These are phyloP conservation scores for Rhabditoides inermis DNA, from an alignment of 2,888 invertebrate species.

Conservation along the genomic window DNA sequence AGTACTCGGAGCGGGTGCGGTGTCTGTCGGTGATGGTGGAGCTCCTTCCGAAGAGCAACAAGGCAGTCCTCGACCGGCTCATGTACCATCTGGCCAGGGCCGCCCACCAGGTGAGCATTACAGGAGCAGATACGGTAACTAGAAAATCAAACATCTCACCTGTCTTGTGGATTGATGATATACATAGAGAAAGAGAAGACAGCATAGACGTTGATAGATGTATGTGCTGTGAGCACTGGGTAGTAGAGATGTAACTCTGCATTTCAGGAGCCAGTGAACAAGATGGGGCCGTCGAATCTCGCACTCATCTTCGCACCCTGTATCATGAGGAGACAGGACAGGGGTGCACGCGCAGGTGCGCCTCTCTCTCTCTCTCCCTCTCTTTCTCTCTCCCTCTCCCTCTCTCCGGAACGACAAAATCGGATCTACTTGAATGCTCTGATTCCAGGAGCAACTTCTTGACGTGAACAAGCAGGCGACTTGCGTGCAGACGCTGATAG, in stretches of 20 bases:
- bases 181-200: too few species aligned
- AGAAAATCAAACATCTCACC: neutral
- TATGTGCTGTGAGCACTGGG: too few species aligned
- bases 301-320: constrained; percentile 92
- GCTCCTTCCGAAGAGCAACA: constrained; percentile 78
- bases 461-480: constrained; percentile 68
- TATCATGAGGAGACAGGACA: constrained; percentile 76
- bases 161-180: neutral
- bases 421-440: too few species aligned
- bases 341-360: constrained; percentile 61
- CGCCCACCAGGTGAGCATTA: constrained; percentile 35
- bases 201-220: too few species aligned
- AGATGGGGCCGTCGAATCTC: constrained; percentile 81
- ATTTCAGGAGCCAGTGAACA: constrained; percentile 72
- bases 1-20: constrained; percentile 72
- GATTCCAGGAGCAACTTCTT: constrained; percentile 66
- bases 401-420: too few species aligned
- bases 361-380: neutral
- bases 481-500: constrained; percentile 80
- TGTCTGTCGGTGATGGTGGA: constrained; percentile 78
- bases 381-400: too few species aligned
- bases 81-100: constrained; percentile 78
- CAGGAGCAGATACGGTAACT: neutral
- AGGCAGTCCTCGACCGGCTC: constrained; percentile 73
- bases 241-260: too few species aligned